These are phyloP conservation scores for Cricetomys ansorgei DNA, from an alignment of 2,113 vertebrate genomes.

Conservation along the genomic window DNA sequence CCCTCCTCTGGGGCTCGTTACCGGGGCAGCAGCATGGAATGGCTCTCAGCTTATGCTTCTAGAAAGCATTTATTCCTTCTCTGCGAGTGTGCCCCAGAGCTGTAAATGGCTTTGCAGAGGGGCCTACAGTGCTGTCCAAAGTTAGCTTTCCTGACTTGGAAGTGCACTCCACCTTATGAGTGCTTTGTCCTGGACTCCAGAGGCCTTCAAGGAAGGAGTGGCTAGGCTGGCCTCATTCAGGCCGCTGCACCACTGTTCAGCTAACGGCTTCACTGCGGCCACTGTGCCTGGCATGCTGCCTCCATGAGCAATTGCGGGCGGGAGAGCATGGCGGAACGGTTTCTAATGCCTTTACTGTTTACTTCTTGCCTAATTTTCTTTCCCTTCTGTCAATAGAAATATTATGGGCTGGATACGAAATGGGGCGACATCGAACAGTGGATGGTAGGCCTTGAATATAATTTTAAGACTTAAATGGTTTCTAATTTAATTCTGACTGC, in stretches of 20 bases:
- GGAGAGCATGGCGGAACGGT: constrained; percentile 57
- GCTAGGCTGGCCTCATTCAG: rapidly evolving
- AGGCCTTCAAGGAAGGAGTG: rapidly evolving
- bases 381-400: constrained; percentile 91
- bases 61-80: rapidly evolving
- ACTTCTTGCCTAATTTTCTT: constrained; percentile 79
- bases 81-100: background rate
- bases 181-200: background rate
- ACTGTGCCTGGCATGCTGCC: background rate
- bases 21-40: background rate
- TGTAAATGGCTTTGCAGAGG: background rate
- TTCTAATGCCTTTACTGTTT: background rate
- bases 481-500: background rate
- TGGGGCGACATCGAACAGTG: constrained; percentile 99
- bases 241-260: rapidly evolving
- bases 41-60: background rate
- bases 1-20: no score
- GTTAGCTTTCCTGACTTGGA: rapidly evolving
- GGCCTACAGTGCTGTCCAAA: rapidly evolving
- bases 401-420: constrained; percentile 95
- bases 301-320: rapidly evolving
- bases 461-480: constrained; percentile 26
- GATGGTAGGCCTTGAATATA: constrained; percentile 93
- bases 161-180: rapidly evolving
- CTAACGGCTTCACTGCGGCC: rapidly evolving